Base-by-base conservation (phyloP, 1,140 invertebrate genomes). In the Chionoecetes opilio region DNA sequence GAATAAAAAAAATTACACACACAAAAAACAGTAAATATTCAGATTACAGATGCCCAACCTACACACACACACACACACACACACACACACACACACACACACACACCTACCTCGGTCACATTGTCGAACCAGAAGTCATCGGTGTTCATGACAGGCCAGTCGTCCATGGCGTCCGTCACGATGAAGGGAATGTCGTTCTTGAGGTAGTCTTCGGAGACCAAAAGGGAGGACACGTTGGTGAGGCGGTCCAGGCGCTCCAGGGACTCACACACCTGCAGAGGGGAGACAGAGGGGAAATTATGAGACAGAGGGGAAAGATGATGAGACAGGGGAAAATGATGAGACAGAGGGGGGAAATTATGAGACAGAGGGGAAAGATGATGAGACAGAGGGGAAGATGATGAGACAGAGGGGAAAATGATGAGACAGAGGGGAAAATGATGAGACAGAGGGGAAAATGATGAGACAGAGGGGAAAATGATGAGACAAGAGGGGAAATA, bases 151-250 rank as follows among this genome's bases (percentile, higher is more conserved):
- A 97, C 97, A 0, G 97, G 97, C 98, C 98, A 98, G 82, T 98
- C 97, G 41, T 97, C 97, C 97, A 98, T 98, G 0, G 98, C 98
- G 96, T 98, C 98, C 0, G 97, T 97, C 9, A 98, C 98, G 75
- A 98, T 98, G 0, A 98, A 98, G 2, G 98, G 98, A 11, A 98
- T 97, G 90, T 98, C 98, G 37, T 98, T 97, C 82, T 97, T 97
- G 0, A 98, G 97, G 96, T 98, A 98, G 95, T 98, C 97, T 91
- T 98, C 98, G 88, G 98, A 97, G 0, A 98, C 97, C 87, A 97
- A 97, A 90, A 97, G 97, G 96, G 98, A 98, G 85, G 97, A 97
- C 0, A 98, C 97, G 95, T 98, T 97, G 0, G 97, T 97, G 89
- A 98, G 96, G 38, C 98, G 97, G 94, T 97, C 97, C 31, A 98